Evolutionary conservation across 2,888 invertebrate species (phyloP), one percentile per base, ranked within the genome.

Genomic region (Leptogaster cylindrica): DNA sequence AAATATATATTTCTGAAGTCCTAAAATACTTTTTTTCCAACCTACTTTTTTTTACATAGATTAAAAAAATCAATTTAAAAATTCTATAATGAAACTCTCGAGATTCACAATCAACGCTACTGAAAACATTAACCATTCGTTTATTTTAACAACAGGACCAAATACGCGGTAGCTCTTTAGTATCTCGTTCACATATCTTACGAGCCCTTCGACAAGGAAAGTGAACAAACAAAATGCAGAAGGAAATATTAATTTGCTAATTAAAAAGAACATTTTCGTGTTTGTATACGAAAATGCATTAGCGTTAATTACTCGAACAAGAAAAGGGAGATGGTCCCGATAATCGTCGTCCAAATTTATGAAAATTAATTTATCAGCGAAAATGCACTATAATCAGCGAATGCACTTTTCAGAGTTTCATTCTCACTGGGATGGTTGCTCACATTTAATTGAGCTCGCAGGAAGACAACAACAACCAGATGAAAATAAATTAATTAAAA

Each of bases 361-460:
- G 20, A 64, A 64, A 48, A 48, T 64, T 31, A 46, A 64, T 64
- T 64, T 64, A 64, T 64, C 64, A 64, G 48, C 33, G 33, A 46
- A 61, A 64, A 48, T 46, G 25, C 20, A 10, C 44, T 28, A 14
- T 12, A 23, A 64, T 36, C 33, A 64, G 33, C 48, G 48, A 64
- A 64, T 64, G 64, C 64, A 64, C 64, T 64, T 64, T 48, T 25
- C n/a, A n/a, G n/a, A n/a, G n/a, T n/a, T n/a, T n/a, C 52, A 52
- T 28, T 52, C 52, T 52, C 31, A 33, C 33, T 16, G 52, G 14
- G 18, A 52, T 25, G 48, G 16, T 8, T 52, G 31, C 10, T 52
- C 18, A 8, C 31, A 10, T 36, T 51, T 52, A 52, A 52, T 52
- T 52, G 52, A 28, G n/a, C 33, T 7, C 16, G 4, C 1, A 16